Percentiles rank a stretch among this genome's conserved stretches.
Evolutionary conservation across 2,113 vertebrate species (phyloP).

Genomic region (Micronycteris hirsuta): DNA sequence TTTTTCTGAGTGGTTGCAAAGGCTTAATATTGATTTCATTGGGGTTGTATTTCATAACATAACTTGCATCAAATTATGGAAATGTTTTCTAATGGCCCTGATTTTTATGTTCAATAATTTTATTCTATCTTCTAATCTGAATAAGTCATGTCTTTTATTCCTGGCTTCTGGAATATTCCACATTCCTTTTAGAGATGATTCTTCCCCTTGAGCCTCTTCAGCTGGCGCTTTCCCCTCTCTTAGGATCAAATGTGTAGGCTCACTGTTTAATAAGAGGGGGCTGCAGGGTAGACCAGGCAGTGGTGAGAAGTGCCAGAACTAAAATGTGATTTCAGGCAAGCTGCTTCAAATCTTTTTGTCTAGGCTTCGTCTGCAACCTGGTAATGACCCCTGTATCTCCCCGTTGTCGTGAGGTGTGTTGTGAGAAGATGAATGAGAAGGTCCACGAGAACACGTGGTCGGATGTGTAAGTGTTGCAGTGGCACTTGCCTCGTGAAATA

Average conservation of each 20-base stretch:
- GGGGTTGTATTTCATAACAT: conserved; percentile 18
- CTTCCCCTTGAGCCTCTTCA: not conserved
- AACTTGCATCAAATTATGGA: conserved; percentile 38
- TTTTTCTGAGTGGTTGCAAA: conserved; percentile 25
- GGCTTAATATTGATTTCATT: conserved; percentile 8
- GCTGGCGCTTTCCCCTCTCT: not conserved
- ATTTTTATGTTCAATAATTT: conserved; percentile 30
- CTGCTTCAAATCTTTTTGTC: not conserved
- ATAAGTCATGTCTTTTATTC: not conserved
- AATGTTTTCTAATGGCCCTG: conserved; percentile 19
- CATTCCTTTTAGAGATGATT: conserved; percentile 19
- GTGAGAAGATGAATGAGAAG: not conserved
- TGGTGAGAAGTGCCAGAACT: not conserved
- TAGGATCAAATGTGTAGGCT: not conserved
- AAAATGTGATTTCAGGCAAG: not conserved
- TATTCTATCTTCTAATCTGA: conserved; percentile 12
- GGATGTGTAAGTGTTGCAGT: not conserved
- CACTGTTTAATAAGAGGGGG: not conserved
- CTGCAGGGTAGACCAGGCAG: not conserved
- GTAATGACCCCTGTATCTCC: not conserved
- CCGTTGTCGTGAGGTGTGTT: not conserved
- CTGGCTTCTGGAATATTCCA: conserved; percentile 39
- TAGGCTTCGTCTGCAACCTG: not conserved
- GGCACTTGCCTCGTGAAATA: not conserved
- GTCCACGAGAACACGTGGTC: not conserved